Percentiles rank a stretch among this genome's conserved stretches.
Conservation (phyloP, 2,113 vertebrate genomes). For the Scortum barcoo region DNA sequence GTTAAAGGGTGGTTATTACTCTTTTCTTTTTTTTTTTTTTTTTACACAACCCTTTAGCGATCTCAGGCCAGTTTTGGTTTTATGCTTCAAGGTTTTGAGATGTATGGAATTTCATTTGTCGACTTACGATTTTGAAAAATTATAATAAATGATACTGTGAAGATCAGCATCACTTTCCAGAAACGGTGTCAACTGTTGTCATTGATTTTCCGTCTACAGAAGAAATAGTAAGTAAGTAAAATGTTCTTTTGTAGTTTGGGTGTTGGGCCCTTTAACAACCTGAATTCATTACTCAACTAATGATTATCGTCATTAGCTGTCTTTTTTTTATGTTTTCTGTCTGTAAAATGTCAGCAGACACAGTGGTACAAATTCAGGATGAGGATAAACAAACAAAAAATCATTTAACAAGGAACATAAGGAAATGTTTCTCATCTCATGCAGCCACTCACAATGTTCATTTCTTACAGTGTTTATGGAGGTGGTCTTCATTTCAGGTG, state of each 20-base stretch:
- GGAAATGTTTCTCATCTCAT: not conserved
- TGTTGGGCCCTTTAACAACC: not conserved
- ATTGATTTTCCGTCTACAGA: not conserved
- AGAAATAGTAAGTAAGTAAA: not conserved
- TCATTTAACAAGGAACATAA: not conserved
- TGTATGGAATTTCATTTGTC: no score
- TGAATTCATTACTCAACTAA: no score
- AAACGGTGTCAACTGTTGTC: not conserved
- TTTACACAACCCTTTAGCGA: not conserved
- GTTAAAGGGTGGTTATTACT: not conserved
- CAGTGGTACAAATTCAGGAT: no score
- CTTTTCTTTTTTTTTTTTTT: no score
- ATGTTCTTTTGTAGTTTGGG: not conserved
- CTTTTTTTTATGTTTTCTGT: no score
- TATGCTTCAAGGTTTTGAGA: not conserved
- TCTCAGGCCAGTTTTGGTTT: not conserved
- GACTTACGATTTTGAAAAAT: no score
- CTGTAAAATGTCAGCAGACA: no score
- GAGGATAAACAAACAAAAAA: no score
- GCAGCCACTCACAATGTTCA: not conserved
- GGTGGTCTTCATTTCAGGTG: not conserved
- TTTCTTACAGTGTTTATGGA: not conserved
- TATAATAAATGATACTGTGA: not conserved
- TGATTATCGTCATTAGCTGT: no score
- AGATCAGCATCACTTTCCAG: not conserved